These are phyloP conservation scores for Grus americana DNA, from an alignment of 2,113 vertebrate genomes.

Conservation along the genomic window DNA sequence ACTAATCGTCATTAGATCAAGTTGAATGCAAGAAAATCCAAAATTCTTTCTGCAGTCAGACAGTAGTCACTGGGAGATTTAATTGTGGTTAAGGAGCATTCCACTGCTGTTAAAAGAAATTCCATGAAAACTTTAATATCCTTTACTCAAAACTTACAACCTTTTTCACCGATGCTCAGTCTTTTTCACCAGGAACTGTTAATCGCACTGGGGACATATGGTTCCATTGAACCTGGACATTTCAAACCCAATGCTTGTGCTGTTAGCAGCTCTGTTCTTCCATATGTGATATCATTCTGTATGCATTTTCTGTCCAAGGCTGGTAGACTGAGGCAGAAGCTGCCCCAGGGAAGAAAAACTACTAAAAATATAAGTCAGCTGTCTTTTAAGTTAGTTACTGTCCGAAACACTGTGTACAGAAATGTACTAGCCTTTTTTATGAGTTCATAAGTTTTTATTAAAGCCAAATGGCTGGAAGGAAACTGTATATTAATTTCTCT, in stretches of 20 bases:
- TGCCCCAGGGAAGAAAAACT: neutral
- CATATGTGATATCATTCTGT: constrained; percentile 31
- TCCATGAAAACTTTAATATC: neutral
- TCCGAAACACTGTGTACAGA: constrained; percentile 25
- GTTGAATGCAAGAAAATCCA: neutral
- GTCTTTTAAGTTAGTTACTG: constrained; percentile 43
- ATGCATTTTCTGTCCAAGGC: constrained; percentile 18
- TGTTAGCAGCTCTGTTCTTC: constrained; percentile 20
- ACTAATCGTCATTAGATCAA: neutral
- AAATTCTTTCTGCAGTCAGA: neutral
- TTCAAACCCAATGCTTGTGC: neutral
- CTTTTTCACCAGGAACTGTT: constrained; percentile 20
- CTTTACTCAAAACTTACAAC: neutral
- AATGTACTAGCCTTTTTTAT: constrained; percentile 25
- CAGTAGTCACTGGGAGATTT: neutral
- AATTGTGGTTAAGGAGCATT: neutral
- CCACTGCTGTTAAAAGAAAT: neutral
- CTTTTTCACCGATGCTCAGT: constrained; percentile 4
- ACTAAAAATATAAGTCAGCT: constrained; percentile 49
- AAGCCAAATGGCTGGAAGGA: constrained; percentile 53
- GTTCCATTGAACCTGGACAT: constrained; percentile 28
- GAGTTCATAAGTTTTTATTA: constrained; percentile 57
- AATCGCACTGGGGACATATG: constrained; percentile 7
- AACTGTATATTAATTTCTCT: constrained; percentile 61
- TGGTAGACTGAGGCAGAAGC: constrained; percentile 49